Evolutionary conservation across 1,140 invertebrate species (phyloP), one percentile per base, ranked within the genome.

Genomic region (Trypoxylus dichotomus): DNA sequence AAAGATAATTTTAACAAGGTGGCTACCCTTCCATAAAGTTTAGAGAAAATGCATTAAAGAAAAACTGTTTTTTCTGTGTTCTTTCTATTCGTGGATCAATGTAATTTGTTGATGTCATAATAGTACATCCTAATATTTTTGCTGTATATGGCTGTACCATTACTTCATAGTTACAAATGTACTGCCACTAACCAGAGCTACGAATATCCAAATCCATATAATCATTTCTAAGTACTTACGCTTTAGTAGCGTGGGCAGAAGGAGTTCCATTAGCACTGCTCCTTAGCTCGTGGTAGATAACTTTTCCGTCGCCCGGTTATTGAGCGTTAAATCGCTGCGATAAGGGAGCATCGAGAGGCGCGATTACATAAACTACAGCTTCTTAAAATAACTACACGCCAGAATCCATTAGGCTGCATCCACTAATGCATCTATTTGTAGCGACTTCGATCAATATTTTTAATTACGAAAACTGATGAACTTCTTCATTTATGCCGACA

Each of bases 261-360:
- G 25, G 60, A 24, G 19, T 24, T 68, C 60, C 60, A 68, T 68
- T 68, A 68, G 24, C 60, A 68, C 60, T 54, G 47, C 47, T 68
- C 21, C 60, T 68, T 68, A 68, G 24, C 60, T 68, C 60, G 27
- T 8, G 27, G 60, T 29, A 68, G 60, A 68, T 68, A 68, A 68
- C 60, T 68, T 68, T 68, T 68, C 60, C 60, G 60, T 29, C 60
- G 27, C 60, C 27, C 60, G 60, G 60, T 68, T 68, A 68, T 68
- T 29, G 60, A 68, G 60, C 60, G 60, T 27, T 24, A 68, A 68
- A 24, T 24, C 60, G 24, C 10, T 29, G 7, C 60, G 60, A 68
- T 68, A 68, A 68, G 60, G 24, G 60, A 68, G 27, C 60, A 68
- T 68, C 60, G 60, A 68, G 21, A 24, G 7, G 47, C 24, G 24